Percentiles rank a stretch among this genome's conserved stretches.
Conservation (phyloP, 30 jellyfish, hydroid and myxozoan species). For the Catostylus mosaicus region DNA sequence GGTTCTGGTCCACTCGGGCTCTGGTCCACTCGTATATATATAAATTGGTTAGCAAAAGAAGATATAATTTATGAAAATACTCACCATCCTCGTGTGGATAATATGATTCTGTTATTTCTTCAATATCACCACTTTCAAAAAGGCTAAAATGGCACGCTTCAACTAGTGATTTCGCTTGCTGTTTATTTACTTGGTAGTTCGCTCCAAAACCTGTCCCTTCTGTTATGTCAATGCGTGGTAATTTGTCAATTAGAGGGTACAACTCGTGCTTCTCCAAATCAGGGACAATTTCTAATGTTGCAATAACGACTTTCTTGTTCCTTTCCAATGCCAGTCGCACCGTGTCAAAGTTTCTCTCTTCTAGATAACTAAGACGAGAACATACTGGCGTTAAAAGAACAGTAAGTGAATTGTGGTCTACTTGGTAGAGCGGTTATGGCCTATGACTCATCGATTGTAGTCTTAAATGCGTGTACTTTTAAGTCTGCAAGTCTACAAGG, state of each 20-base stretch:
- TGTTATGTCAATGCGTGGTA: conserved; percentile 82
- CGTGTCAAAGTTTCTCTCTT: conserved; percentile 57
- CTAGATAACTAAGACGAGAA: conserved; percentile 54
- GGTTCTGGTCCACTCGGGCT: too few relatives aligned
- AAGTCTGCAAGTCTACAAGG: too few relatives aligned
- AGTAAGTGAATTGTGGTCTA: too few relatives aligned
- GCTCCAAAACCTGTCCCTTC: conserved; percentile 94
- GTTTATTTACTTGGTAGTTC: conserved; percentile 73
- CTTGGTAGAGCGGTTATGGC: too few relatives aligned
- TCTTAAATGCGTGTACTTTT: too few relatives aligned
- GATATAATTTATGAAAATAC: neutral
- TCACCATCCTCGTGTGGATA: conserved; percentile 73
- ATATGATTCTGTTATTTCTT: conserved; percentile 56
- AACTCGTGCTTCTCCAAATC: conserved; percentile 62
- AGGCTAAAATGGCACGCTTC: conserved; percentile 80
- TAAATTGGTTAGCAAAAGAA: too few relatives aligned
- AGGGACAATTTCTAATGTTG: conserved; percentile 70
- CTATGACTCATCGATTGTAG: too few relatives aligned
- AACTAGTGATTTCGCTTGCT: conserved; percentile 71
- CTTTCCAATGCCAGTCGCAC: conserved; percentile 52
- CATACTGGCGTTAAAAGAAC: too few relatives aligned
- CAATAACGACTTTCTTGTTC: conserved; percentile 64
- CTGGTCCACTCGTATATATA: too few relatives aligned
- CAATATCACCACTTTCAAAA: conserved; percentile 90
- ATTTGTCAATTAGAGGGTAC: conserved; percentile 60